Conservation (phyloP, 2,888 invertebrate species). For the Cybosia mesomella region DNA sequence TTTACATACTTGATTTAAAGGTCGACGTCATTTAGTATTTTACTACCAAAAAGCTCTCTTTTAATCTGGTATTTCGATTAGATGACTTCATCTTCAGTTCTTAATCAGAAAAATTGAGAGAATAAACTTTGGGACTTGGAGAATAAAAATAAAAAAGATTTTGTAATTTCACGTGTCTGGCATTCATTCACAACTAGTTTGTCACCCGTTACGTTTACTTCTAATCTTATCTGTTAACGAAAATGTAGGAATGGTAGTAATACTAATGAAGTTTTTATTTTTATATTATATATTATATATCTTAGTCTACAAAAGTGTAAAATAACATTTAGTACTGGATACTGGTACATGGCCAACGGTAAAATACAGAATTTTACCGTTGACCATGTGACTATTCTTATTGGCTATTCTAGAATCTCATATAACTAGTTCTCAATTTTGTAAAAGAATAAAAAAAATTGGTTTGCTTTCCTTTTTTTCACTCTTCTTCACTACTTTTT, state of each 20-base stretch:
- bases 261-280: constrained; percentile 29
- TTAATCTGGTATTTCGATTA: background rate
- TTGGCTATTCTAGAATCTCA: background rate
- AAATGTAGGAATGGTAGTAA: constrained; percentile 13
- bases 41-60: background rate
- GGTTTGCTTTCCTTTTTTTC: background rate
- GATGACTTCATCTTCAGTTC: background rate
- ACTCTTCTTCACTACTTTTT: too few relatives aligned
- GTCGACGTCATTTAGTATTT: background rate
- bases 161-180: background rate
- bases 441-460: too few relatives aligned
- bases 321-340: background rate
- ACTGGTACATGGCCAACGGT: too few relatives aligned
- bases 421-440: too few relatives aligned
- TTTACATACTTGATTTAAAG: background rate
- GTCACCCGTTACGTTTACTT: constrained; percentile 23
- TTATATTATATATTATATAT: constrained; percentile 19
- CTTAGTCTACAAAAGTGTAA: constrained; percentile 28
- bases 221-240: constrained; percentile 32
- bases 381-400: background rate
- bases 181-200: constrained; percentile 5
- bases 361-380: too few relatives aligned
- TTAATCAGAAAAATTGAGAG: background rate
- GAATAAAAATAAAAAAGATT: background rate
- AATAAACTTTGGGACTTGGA: too few relatives aligned